Evolutionary conservation across 1,140 invertebrate species (phyloP).

Genomic region (Propsilocerus akamusi): DNA sequence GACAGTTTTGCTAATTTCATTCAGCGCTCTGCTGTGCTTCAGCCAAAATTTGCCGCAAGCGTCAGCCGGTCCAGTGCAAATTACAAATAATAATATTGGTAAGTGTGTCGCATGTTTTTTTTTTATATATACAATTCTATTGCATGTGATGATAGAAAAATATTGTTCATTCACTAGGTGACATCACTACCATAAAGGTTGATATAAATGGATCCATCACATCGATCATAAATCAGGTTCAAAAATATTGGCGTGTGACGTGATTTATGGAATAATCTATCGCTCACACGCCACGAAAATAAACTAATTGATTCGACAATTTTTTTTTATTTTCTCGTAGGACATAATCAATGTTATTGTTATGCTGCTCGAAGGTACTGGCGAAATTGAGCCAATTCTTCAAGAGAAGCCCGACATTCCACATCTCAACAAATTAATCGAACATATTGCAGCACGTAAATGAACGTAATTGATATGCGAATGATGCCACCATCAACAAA

Average conservation of each 20-base stretch:
- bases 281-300: too few species aligned
- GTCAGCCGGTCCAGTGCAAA: background rate
- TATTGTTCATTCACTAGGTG: too few species aligned
- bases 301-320: too few species aligned
- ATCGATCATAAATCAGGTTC: too few species aligned
- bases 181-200: background rate
- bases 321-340: background rate
- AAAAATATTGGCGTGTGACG: too few species aligned
- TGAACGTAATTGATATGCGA: background rate
- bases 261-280: too few species aligned
- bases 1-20: background rate
- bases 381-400: background rate
- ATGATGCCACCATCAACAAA: background rate
- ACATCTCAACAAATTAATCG: background rate
- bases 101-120: too few species aligned
- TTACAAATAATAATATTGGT: background rate
- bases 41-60: background rate
- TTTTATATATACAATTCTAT: too few species aligned
- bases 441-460: background rate
- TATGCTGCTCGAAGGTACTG: background rate
- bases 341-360: background rate
- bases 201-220: background rate
- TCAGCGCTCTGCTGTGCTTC: background rate
- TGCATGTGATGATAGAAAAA: too few species aligned
- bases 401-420: background rate